Conservation (phyloP, 2,888 invertebrate genomes). For the Tromatobia lineatoria region DNA sequence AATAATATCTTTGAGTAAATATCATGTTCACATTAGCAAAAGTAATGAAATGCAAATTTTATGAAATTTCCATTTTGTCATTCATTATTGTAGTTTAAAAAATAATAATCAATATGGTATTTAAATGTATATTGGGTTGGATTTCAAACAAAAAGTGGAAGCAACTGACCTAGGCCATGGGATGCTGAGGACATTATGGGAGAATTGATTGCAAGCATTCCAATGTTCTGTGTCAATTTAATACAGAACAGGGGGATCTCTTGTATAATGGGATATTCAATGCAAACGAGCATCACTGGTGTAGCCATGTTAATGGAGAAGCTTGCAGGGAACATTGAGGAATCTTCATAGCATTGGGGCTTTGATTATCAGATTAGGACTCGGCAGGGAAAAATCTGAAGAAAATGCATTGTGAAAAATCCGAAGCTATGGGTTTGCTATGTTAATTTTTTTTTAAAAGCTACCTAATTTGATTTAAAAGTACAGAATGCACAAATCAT, state of each 20-base stretch:
- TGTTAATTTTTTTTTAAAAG: too few relatives aligned
- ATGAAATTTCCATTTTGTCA: too few relatives aligned
- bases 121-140: background rate
- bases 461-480: too few relatives aligned
- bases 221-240: constrained; percentile 35
- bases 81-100: background rate
- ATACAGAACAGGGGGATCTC: constrained; percentile 53
- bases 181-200: constrained; percentile 37
- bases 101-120: background rate
- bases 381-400: constrained; percentile 8
- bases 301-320: constrained; percentile 60
- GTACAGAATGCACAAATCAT: too few relatives aligned
- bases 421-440: too few relatives aligned
- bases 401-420: background rate
- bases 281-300: constrained; percentile 55
- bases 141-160: background rate
- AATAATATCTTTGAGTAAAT: background rate
- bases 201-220: constrained; percentile 43
- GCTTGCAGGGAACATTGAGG: constrained; percentile 42
- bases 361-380: constrained; percentile 20
- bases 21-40: background rate
- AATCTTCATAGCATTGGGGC: constrained; percentile 64
- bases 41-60: too few relatives aligned
- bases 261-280: constrained; percentile 44
- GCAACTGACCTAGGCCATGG: constrained; percentile 56